Conservation (phyloP, 2,797 vertebrate species). For the Dendrocincla fuliginosa region DNA sequence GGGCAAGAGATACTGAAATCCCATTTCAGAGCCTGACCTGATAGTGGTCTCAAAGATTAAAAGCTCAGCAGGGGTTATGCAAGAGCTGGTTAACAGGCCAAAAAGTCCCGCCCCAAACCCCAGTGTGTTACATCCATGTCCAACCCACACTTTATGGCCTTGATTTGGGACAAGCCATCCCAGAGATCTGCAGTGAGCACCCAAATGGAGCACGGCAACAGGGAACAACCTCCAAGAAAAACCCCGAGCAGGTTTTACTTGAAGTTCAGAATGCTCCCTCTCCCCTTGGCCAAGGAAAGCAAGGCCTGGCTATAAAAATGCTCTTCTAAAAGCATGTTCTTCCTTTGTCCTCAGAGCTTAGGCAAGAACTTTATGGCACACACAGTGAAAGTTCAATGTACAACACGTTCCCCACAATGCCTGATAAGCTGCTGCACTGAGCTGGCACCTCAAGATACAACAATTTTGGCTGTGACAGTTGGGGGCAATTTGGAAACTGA, state of each 20-base stretch:
- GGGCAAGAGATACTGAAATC: not conserved
- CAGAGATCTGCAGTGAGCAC: rapidly evolving
- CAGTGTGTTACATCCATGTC: rapidly evolving
- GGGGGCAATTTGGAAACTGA: not conserved
- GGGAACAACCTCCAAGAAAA: not conserved
- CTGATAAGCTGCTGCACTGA: not conserved
- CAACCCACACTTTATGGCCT: rapidly evolving
- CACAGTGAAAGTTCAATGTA: rapidly evolving
- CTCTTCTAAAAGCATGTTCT: not conserved
- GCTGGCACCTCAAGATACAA: not conserved
- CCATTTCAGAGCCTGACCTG: not conserved
- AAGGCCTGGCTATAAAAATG: not conserved
- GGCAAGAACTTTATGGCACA: not conserved
- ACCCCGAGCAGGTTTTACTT: not conserved
- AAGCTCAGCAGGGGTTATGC: not conserved
- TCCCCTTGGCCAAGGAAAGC: not conserved
- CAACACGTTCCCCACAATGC: not conserved
- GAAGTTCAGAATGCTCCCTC: not conserved
- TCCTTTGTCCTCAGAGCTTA: not conserved
- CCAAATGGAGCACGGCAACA: rapidly evolving
- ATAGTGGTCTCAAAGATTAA: not conserved
- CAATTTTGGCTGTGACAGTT: not conserved
- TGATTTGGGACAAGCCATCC: not conserved
- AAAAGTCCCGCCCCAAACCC: not conserved
- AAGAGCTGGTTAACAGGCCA: not conserved